Evolutionary conservation across 2,797 vertebrate species (phyloP), one percentile per base, ranked within the genome.

Genomic region (Apodemus agrarius): DNA sequence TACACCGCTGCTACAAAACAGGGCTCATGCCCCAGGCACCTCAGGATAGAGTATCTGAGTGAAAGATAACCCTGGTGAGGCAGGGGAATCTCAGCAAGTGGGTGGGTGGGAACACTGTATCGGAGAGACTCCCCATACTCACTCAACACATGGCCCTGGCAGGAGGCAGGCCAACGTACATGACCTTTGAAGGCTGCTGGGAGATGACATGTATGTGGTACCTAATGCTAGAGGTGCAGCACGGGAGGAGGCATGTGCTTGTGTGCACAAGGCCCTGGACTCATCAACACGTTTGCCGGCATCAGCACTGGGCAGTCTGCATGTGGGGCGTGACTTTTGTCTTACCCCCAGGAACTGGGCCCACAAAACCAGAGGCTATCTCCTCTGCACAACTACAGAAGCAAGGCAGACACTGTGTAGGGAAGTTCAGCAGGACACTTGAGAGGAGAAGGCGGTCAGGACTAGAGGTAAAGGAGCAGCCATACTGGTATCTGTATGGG

Each of bases 381-480:
- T 88, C 43, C 52, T 78, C 26, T 67, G 80, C 34, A 65, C 63
- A 54, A 40, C 57, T 40, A 31, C 0, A 31, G 46, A 12, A 37
- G 29, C 14, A 46, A 74, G 69, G 6, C 8, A 17, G n/a, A 46
- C 4, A 1, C 6, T 24, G 65, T 49, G 26, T 0, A 65, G 84
- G 43, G 19, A 52, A 52, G 49, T 19, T n/a, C 14, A 2, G 40
- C 26, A 13, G 43, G 75, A 37, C 8, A 22, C 46, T 65, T 12
- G 0, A 40, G 63, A 40, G 0, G 7, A 26, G 74, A 74, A 16
- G 10, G 6, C 0, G 6, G 43, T 14, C 2, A 0, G 0, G 0
- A 40, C 61, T 2, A 49, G 22, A 80, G 31, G 76, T 11, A 1
- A 6, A 67, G 52, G 37, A 5, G 61, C 29, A 52, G 43, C 63